A percentile compares a stretch with the other conserved stretches of the same genome.
These are phyloP conservation scores for Chymomyza amoena DNA, from an alignment of 2,888 invertebrate genomes.

Conservation along the genomic window DNA sequence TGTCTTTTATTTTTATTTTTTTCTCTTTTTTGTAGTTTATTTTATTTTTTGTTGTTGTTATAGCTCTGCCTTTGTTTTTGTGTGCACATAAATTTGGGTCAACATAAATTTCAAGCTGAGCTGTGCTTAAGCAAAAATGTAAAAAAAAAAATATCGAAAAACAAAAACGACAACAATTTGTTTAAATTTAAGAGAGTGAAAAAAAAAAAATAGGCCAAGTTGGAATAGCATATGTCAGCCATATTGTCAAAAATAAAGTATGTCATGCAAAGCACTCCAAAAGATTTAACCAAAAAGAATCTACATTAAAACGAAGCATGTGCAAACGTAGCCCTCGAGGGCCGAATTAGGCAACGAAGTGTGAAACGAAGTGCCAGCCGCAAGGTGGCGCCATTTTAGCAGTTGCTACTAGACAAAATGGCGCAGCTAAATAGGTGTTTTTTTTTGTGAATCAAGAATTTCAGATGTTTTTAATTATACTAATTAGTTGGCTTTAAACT, in stretches of 20 bases:
- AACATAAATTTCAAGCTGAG: conserved; percentile 63
- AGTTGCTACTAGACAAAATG: no score
- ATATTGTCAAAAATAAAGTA: conserved; percentile 26
- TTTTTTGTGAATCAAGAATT: no score
- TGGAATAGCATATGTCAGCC: conserved; percentile 36
- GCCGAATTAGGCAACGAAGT: no score
- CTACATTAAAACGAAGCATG: conserved; percentile 8
- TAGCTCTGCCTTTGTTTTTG: conserved; percentile 20
- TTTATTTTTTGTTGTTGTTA: conserved; percentile 3
- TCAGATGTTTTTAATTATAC: no score
- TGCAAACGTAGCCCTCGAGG: no score
- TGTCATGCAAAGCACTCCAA: conserved; percentile 21
- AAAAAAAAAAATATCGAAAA: not conserved
- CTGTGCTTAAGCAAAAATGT: conserved; percentile 39
- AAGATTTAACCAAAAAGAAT: not conserved
- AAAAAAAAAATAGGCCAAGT: not conserved
- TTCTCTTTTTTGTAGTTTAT: no score
- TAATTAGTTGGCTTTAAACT: no score
- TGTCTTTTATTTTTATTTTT: conserved; percentile 3
- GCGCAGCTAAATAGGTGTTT: no score
- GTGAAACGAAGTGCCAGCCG: no score
- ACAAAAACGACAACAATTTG: conserved; percentile 1
- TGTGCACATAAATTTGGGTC: conserved; percentile 57
- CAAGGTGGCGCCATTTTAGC: no score
- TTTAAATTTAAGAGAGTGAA: conserved; percentile 1